Evolutionary conservation across 2,113 vertebrate species (phyloP).

Genomic region (Saguinus midas): DNA sequence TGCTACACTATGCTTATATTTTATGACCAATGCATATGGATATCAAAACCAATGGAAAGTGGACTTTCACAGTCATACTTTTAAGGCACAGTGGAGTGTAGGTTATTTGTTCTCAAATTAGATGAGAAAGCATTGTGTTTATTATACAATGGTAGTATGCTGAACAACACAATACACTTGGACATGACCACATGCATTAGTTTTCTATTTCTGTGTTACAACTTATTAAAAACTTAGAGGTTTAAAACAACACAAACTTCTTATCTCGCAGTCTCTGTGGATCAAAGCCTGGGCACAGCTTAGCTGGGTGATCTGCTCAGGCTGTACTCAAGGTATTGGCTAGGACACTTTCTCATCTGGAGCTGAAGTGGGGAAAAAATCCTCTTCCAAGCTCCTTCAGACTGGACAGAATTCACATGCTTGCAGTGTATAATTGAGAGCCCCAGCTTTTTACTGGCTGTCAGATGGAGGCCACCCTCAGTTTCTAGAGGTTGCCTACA

Average conservation of each 20-base stretch:
- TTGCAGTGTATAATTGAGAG: neutral
- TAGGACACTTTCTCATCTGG: neutral
- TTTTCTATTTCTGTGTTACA: neutral
- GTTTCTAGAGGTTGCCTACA: neutral
- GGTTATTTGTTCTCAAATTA: slow-evolving; percentile 6
- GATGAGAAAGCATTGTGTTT: neutral
- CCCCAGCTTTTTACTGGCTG: neutral
- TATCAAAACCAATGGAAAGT: neutral
- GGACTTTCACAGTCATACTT: neutral
- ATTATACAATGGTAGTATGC: neutral
- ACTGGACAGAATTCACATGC: neutral
- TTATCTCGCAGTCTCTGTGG: neutral
- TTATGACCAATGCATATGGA: neutral
- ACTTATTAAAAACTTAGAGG: neutral
- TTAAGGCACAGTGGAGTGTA: neutral
- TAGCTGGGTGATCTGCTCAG: neutral
- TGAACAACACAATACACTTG: slow-evolving; percentile 2
- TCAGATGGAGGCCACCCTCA: neutral
- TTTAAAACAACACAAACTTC: neutral
- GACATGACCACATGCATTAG: neutral
- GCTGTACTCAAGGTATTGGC: neutral
- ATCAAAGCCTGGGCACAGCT: neutral
- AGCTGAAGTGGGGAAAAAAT: neutral
- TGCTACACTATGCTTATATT: neutral
- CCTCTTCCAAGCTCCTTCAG: neutral